These are phyloP conservation scores for Philereme vetulata DNA, from an alignment of 2,888 invertebrate genomes.

Conservation along the genomic window DNA sequence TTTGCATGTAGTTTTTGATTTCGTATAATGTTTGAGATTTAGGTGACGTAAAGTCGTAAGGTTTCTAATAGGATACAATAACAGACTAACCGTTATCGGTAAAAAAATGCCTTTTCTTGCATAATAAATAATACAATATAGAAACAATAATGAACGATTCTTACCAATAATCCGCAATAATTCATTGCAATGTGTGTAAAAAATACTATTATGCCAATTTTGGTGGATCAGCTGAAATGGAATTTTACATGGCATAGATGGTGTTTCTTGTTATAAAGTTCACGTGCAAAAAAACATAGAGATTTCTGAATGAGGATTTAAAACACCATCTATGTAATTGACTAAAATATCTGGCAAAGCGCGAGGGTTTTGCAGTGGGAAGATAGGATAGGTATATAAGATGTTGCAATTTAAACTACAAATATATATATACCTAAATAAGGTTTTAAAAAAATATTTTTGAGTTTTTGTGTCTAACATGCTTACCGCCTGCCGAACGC, in stretches of 20 bases:
- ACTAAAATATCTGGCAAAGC: conserved; percentile 62
- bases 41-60: no score
- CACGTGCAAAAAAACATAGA: conserved; percentile 1
- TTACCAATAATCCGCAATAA: conserved; percentile 22
- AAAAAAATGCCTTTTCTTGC: no score
- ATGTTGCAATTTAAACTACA: conserved; percentile 9
- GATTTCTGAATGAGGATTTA: conserved; percentile 16
- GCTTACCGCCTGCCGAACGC: no score
- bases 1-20: no score
- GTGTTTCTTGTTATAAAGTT: conserved; percentile 42
- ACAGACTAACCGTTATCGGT: no score
- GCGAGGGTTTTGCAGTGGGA: neutral
- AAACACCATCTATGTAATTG: conserved; percentile 64
- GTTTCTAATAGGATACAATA: no score
- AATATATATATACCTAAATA: no score
- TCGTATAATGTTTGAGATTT: no score
- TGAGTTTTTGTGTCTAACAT: no score
- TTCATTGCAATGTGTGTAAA: conserved; percentile 13
- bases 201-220: conserved; percentile 41
- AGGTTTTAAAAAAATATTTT: no score
- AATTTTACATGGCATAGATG: conserved; percentile 55
- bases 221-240: conserved; percentile 66
- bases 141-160: conserved; percentile 32
- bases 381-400: neutral
- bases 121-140: conserved; percentile 5